Base-by-base conservation (phyloP, 2,113 vertebrate species). In the Poeciliopsis occidentalis region DNA sequence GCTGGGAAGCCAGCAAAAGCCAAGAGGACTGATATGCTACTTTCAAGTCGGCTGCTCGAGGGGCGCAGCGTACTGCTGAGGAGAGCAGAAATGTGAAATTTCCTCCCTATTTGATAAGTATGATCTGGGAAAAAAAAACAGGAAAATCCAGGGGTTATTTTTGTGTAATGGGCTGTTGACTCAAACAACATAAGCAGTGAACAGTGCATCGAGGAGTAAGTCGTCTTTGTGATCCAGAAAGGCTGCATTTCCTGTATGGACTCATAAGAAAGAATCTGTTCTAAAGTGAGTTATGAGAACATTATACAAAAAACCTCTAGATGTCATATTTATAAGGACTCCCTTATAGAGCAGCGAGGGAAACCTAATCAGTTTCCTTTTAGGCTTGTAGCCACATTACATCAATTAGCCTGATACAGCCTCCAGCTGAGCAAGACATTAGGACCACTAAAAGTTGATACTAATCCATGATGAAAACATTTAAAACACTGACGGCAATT, bases 331-430 rank as follows among this genome's bases (percentile, higher is more conserved):
- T 76, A 10, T 34, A 74, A 69, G 39, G 62, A 78, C 44, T 64
- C 34, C 24, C 26, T 64, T 29, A 57, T 15, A 67, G 60, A 74
- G 71, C n/a, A 57, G 4, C 60, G 19, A 60, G 30, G 57, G 41
- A 26, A 65, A 4, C 30, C 73, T 72, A 61, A 86, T 81, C 67
- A 70, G 69, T 62, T 60, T 71, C 47, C 70, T 51, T 69, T 64
- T 37, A 69, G 73, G 86, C 62, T 62, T 60, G 24, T 30, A 72
- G 60, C 69, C 64, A 62, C 71, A 60, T 67, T 47, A 12, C 41
- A 51, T 62, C 72, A 78, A 81, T 85, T 71, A 66, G 44, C 64
- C 63, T 71, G 73, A n/a, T 2, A 10, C 1, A n/a, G 51, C 51
- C 64, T 51, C 67, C 78, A 30, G 67, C 78, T 31, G 67, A 75